Percentiles rank a stretch among this genome's conserved stretches.
phyloP scores from a whole-genome alignment of 2,888 invertebrate species.

The Leucoma salicis region DNA sequence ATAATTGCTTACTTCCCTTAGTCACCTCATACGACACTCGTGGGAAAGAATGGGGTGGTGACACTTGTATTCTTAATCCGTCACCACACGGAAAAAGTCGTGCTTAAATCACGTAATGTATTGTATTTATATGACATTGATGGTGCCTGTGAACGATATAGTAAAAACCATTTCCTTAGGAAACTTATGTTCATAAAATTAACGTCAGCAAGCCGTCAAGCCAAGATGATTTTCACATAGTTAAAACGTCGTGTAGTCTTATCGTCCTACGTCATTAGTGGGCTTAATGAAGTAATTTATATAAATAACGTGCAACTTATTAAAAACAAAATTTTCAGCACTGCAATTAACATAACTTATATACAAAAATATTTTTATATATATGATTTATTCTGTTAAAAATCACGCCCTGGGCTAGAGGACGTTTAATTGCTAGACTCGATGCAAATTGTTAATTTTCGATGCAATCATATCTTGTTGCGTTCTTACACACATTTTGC shows the following conservation, averaged over 20 bases:
- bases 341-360: background rate
- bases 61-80: too few species aligned
- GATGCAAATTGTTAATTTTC: constrained; percentile 41
- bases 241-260: constrained; percentile 1
- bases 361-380: too few species aligned
- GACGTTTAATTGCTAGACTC: constrained; percentile 38
- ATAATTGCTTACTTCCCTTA: too few species aligned
- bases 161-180: background rate
- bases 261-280: background rate
- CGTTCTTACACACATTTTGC: constrained; percentile 68
- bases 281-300: constrained; percentile 5
- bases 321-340: constrained; percentile 6
- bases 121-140: background rate
- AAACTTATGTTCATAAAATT: constrained; percentile 1
- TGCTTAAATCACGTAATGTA: too few species aligned
- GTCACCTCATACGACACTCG: too few species aligned
- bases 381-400: constrained; percentile 5
- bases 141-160: background rate
- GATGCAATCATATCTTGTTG: constrained; percentile 48
- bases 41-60: too few species aligned
- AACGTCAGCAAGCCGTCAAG: constrained; percentile 7
- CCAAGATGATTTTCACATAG: constrained; percentile 4
- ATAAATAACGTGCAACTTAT: constrained; percentile 4
- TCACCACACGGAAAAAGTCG: too few species aligned
- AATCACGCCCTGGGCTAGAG: constrained; percentile 23